Conservation (phyloP, 2,113 vertebrate genomes). For the Dermatemys mawii region DNA sequence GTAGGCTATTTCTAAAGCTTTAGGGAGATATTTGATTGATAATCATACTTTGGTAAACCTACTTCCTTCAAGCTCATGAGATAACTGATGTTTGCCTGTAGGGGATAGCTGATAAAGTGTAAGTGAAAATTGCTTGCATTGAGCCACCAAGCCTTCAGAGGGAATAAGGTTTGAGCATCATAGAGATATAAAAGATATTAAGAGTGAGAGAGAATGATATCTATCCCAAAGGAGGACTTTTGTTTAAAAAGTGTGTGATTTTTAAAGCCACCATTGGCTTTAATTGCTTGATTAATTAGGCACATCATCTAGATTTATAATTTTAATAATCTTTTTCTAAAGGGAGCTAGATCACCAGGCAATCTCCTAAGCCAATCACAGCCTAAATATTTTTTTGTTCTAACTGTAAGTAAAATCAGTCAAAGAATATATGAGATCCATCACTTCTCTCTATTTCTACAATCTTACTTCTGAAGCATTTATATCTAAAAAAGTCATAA, state of each 20-base stretch:
- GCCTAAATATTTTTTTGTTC: neutral
- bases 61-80: conserved; percentile 4
- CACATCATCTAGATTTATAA: conserved; percentile 7
- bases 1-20: neutral
- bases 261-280: neutral
- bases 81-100: conserved; percentile 12
- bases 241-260: conserved; percentile 11
- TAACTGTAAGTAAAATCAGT: neutral
- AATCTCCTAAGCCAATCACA: neutral
- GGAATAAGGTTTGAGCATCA: neutral
- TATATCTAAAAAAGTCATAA: neutral
- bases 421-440: neutral
- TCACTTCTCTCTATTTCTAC: neutral
- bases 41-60: conserved; percentile 19
- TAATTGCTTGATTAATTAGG: conserved; percentile 48
- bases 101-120: conserved; percentile 40
- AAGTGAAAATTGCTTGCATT: conserved; percentile 30
- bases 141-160: neutral
- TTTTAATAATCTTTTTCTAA: neutral
- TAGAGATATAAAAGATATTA: neutral
- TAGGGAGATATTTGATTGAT: conserved; percentile 6
- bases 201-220: neutral
- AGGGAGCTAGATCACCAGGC: neutral
- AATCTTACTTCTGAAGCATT: neutral
- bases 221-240: neutral